phyloP scores from a whole-genome alignment of 2,888 invertebrate species.

The Chloroclystis v-ata region DNA sequence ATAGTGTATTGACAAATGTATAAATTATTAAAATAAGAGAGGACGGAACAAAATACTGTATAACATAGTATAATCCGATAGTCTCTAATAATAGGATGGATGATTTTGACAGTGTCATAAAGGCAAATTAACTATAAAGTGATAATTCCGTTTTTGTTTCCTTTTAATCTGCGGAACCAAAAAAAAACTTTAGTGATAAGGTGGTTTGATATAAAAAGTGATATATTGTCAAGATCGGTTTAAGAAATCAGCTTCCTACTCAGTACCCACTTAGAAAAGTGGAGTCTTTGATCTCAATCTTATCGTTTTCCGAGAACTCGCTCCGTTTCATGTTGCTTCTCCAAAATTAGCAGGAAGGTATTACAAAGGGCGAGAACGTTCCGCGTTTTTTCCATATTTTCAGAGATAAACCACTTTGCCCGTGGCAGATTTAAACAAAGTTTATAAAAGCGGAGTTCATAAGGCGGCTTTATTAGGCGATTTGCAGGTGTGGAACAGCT shows the following conservation, averaged over 20 bases:
- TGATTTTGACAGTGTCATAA: too few relatives aligned
- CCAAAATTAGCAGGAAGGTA: conserved; percentile 31
- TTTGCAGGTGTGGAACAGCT: conserved; percentile 67
- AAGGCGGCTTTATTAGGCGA: conserved; percentile 67
- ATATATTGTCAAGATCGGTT: not conserved
- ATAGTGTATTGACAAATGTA: too few relatives aligned
- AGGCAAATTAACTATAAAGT: too few relatives aligned
- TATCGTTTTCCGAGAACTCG: conserved; percentile 27
- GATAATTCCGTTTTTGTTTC: too few relatives aligned
- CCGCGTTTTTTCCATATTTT: conserved; percentile 36
- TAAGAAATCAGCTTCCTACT: conserved; percentile 3
- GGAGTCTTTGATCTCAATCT: conserved; percentile 27
- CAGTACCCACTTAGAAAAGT: conserved; percentile 13
- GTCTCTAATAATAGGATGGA: too few relatives aligned
- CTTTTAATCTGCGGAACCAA: too few relatives aligned
- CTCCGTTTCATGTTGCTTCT: conserved; percentile 27
- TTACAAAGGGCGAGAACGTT: conserved; percentile 35
- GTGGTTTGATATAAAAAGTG: too few relatives aligned
- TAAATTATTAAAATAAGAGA: too few relatives aligned
- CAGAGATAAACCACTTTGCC: conserved; percentile 46
- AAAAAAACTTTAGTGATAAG: too few relatives aligned
- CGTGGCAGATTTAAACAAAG: conserved; percentile 48
- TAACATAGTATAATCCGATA: too few relatives aligned
- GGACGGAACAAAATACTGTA: too few relatives aligned
- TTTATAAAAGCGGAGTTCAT: conserved; percentile 67